Base-by-base conservation (phyloP, 2,797 vertebrate species). In the Danionella dracula region DNA sequence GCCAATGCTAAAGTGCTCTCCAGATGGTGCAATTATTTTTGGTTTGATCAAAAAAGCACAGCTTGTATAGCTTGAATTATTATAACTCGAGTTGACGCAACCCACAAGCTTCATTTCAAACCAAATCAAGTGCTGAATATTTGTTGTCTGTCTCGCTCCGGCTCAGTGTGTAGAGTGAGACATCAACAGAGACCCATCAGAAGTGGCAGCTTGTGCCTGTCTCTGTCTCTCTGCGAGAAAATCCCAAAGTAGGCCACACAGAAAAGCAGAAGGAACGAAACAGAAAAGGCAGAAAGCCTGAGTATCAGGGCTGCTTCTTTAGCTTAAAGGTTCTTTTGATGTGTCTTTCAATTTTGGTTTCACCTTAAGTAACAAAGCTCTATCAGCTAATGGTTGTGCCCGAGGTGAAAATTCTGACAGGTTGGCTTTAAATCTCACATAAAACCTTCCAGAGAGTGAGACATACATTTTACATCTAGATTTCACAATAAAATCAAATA, bases 131-230 rank as follows among this genome's bases (percentile, higher is more conserved):
- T 64, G 59, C 42, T 50, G 53, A 58, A 65, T 64, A 31, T 64
- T 59, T 59, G 64, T 59, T 59, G 46, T 61, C 38, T 32, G 44
- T 44, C 54, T 48, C 49, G 37, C 53, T 44, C 48, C 1, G n/a
- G 54, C 17, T 40, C 41, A 48, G 55, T 9, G 2, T 21, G 56
- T 27, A 65, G 42, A 62, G 31, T 42, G 27, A 78, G 59, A 68
- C 67, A 73, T 62, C 70, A 68, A 56, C 53, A 57, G 32, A 38
- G 62, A 75, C 50, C 57, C 64, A 65, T 73, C 50, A 64, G 67
- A 68, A 62, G 55, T 57, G 70, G 50, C 70, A 72, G 70, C 50
- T 59, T 51, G 62, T 54, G 53, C 55, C 41, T 56, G 51, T 50
- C 42, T 68, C 55, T 65, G 65, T 61, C 55, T 61, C 45, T 60